Percentiles rank a stretch among this genome's conserved stretches.
phyloP scores from a whole-genome alignment of 2,113 vertebrate genomes.

The Mormyrus iriodes region DNA sequence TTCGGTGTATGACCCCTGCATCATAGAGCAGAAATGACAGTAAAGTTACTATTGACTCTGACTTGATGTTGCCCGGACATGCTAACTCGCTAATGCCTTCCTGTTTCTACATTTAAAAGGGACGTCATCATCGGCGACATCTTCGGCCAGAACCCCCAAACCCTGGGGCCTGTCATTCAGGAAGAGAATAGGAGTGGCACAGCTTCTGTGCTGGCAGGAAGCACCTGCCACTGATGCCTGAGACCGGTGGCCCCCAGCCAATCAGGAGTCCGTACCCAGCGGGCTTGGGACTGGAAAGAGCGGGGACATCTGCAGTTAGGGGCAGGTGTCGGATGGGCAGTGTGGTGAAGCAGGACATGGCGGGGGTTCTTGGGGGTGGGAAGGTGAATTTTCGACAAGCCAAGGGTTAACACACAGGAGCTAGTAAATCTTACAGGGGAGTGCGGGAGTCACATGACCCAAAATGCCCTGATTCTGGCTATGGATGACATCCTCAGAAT shows the following conservation, averaged over 20 bases:
- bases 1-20: background rate
- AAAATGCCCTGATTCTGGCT: background rate
- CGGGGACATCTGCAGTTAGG: background rate
- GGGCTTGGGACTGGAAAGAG: background rate
- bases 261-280: conserved; percentile 41
- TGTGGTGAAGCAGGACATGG: background rate
- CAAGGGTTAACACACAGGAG: background rate
- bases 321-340: background rate
- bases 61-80: background rate
- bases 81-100: background rate
- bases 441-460: background rate
- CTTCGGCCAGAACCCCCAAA: background rate
- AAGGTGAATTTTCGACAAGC: background rate
- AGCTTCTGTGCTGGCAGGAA: conserved; percentile 52
- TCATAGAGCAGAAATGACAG: background rate
- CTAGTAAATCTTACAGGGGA: too few species aligned
- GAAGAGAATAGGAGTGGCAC: conserved; percentile 36
- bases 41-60: background rate
- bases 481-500: background rate
- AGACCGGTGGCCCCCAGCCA: conserved; percentile 51
- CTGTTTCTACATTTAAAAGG: background rate
- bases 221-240: conserved; percentile 57
- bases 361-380: background rate
- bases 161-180: conserved; percentile 50
- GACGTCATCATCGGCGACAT: background rate